Evolutionary conservation across 2,888 invertebrate genomes (phyloP), one percentile per base, ranked within the genome.

Genomic region (Euphydryas editha): DNA sequence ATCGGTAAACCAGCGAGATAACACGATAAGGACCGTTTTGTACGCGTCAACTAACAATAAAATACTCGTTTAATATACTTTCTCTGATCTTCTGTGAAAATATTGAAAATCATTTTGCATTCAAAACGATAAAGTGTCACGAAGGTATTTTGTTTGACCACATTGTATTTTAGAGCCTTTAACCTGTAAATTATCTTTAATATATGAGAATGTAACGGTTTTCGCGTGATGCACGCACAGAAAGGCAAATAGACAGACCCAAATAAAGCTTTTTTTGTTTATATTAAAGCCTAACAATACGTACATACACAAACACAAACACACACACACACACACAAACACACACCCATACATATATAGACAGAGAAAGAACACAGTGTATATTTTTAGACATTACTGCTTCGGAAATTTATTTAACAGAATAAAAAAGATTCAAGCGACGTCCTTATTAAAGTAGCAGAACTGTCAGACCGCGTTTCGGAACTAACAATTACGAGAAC

Each of bases 1-100:
- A 54, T 61, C 54, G 58, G 42, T 63, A 59, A 68, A 60, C 49
- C 47, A 20, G 59, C 24, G 60, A 64, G 61, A 65, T 62, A 65
- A 63, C 60, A 59, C n/a, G 55, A 57, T 57, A 57, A 51, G 67
- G 59, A 58, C 36, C 42, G 62, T 54, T 54, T 56, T 59, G 59
- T 55, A 18, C 44, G 30, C 24, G 63, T 59, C 56, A 46, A 61
- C 58, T 68, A 49, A 61, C 58, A 65, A 68, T 61, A 42, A 61
- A 65, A 61, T 65, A 55, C 59, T 65, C 44, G n/a, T 51, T 46
- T 24, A 21, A 51, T 39, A 13, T 17, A 18, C 13, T 24, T 36
- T 30, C 11, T 59, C 24, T 51, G 44, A 54, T 64, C 44, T 56
- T 63, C 18, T 10, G 42, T 44, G 13, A 44, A 24, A 54, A 47